Base-by-base conservation (phyloP, 2,113 vertebrate species). In the Serinus canaria region DNA sequence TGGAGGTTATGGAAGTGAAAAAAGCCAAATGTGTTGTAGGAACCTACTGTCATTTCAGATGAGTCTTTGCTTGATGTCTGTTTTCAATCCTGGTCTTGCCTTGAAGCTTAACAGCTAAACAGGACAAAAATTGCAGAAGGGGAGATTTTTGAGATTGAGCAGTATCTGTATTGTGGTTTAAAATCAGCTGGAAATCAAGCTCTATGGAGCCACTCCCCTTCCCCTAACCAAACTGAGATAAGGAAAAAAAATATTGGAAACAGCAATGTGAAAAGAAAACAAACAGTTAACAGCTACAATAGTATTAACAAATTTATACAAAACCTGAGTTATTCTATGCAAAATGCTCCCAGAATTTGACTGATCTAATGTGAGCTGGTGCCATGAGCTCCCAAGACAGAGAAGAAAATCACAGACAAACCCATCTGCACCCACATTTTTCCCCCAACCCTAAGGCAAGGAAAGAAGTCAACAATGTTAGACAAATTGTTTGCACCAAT, bases 11-110 rank as follows among this genome's bases (percentile, higher is more conserved):
- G 20, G 22, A 63, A 11, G 21, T 19, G 25, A 67, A 80, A 59
- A 44, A 10, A 83, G 28, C 1, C 4, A 53, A 72, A 58, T 0
- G 0, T 14, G 30, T 15, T 1, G 0, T 50, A 68, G 52, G 43
- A 83, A 35, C 11, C 5, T 11, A 15, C 11, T 50, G 5, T 9
- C 11, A 55, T 83, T 87, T 76, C 35, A 68, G 20, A 49, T n/a
- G 3, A 7, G 14, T 76, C 28, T 87, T 79, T 41, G 5, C 9
- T 31, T 69, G 39, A 66, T 28, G 8, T 39, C 56, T 63, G 4
- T 25, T 72, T 83, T 89, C 39, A 49, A 0, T 72, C 19, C 23
- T 68, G 17, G 6, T 24, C 63, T 80, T 63, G 7, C 6, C 49
- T 89, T 43, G 15, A 80, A 64, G 5, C 6, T 59, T 79, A 68